Base-by-base conservation (phyloP, 2,888 invertebrate species). In the Drosophila sordidula region DNA sequence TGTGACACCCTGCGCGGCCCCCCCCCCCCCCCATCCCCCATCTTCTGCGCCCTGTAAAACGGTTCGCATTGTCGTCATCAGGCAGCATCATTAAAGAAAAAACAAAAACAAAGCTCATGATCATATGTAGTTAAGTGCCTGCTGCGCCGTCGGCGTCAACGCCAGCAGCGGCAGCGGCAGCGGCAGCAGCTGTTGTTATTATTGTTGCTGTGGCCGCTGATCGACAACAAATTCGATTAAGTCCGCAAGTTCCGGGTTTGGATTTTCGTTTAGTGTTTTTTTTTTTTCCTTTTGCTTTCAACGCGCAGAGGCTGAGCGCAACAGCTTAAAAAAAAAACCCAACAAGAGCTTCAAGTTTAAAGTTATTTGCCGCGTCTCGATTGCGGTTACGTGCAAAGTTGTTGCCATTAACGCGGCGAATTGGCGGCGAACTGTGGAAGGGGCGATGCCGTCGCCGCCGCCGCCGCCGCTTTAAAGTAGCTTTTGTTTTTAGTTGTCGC, bases 191-290 rank as follows among this genome's bases (percentile, higher is more conserved):
- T 58, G 62, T 22, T 66, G 36, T 56, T 70, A 56, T 34, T 74
- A 46, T 49, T 63, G 72, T 29, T 64, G 65, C 29, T 64, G 57
- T 49, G 47, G 75, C 51, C 55, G 75, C 56, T 85, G 86, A 88
- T 88, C 86, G 83, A 64, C 78, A 85, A 86, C 87, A 80, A 83
- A 83, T 85, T 85, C 87, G 89, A 89, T 89, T 88, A 89, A 81
- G 76, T 83, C 57, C 57, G 68, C 61, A 78, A 88, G 84, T 85
- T 85, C 85, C 85, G 89, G 85, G 85, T 85, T 83, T 83, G 89
- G 78, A 83, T 83, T 84, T 83, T 85, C 70, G 77, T 85, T 82
- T 72, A 71, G 61, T 80, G 64, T 64, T 61, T 42, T 41, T 25
- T 41, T 49, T 46, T n/a, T 67, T 64, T 52, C 58, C 59, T 80